Percentiles rank a stretch among this genome's conserved stretches.
phyloP scores from a whole-genome alignment of 1,140 invertebrate genomes.

The Aphis gossypii region DNA sequence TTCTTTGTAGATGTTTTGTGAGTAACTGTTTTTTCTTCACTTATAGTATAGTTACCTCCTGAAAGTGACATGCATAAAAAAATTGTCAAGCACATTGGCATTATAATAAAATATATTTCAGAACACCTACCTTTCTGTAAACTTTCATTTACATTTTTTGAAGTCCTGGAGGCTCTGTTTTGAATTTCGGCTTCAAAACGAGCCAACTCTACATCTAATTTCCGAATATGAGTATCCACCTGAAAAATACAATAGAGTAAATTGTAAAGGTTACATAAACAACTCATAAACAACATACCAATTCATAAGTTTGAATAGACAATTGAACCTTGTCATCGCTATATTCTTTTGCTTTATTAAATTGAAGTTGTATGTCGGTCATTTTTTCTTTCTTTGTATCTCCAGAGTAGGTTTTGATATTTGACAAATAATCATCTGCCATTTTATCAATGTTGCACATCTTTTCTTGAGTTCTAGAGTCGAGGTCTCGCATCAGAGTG shows the following conservation, averaged over 20 bases:
- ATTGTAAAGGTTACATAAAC: neutral
- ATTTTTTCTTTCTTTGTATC: slow-evolving; percentile 86
- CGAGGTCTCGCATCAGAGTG: slow-evolving; percentile 92
- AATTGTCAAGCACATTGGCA: neutral
- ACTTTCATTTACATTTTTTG: slow-evolving; percentile 64
- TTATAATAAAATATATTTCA: neutral
- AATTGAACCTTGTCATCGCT: slow-evolving; percentile 97
- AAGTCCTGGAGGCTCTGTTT: slow-evolving; percentile 80
- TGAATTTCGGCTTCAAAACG: slow-evolving; percentile 96
- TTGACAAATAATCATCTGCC: slow-evolving; percentile 83
- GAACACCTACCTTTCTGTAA: slow-evolving; percentile 59
- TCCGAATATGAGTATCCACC: slow-evolving; percentile 94
- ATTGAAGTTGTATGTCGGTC: slow-evolving; percentile 83
- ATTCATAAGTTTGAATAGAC: slow-evolving; percentile 96
- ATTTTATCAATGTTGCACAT: slow-evolving; percentile 90
- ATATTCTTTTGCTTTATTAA: slow-evolving; percentile 91
- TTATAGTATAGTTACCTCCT: slow-evolving; percentile 67
- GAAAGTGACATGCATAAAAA: neutral
- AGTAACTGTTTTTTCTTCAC: slow-evolving; percentile 67
- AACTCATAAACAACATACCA: slow-evolving; percentile 68
- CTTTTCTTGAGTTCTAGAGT: slow-evolving; percentile 84
- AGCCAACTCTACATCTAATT: slow-evolving; percentile 93
- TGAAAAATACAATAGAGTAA: slow-evolving; percentile 60
- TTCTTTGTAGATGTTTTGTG: slow-evolving; percentile 71
- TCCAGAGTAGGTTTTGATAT: slow-evolving; percentile 69